Conservation (phyloP, 2,797 vertebrate genomes). For the Neoniphon sammara region DNA sequence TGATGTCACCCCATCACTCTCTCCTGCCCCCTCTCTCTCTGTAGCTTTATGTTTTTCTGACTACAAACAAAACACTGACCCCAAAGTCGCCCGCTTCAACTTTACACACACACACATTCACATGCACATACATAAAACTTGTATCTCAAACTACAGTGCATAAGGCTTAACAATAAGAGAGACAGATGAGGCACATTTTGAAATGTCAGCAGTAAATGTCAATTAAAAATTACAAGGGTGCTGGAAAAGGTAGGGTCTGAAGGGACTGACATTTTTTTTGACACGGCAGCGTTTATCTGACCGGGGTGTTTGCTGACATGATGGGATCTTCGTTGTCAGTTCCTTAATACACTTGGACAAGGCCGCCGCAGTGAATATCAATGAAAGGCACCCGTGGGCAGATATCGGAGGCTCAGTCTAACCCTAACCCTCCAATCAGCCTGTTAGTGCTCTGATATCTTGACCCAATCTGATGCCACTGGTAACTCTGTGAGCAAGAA, state of each 20-base stretch:
- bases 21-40: constrained; percentile 54
- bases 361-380: constrained; percentile 83
- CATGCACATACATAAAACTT: constrained; percentile 22
- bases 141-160: constrained; percentile 69
- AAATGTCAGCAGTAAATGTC: constrained; percentile 92
- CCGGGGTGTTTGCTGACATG: constrained; percentile 84
- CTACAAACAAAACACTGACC: constrained; percentile 48
- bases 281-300: constrained; percentile 86
- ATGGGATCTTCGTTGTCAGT: constrained; percentile 85
- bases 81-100: constrained; percentile 33
- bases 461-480: constrained; percentile 42
- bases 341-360: constrained; percentile 80
- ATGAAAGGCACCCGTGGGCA: constrained; percentile 80
- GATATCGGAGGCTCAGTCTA: constrained; percentile 74
- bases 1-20: constrained; percentile 77
- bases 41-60: constrained; percentile 45
- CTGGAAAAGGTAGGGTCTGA: constrained; percentile 86
- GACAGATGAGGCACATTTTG: constrained; percentile 80
- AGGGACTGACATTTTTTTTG: constrained; percentile 85
- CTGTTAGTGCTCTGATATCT: constrained; percentile 50
- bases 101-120: background rate
- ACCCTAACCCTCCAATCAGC: constrained; percentile 58
- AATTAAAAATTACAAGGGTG: constrained; percentile 90
- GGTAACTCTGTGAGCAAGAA: constrained; percentile 15
- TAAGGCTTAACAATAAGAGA: constrained; percentile 73